Conservation (phyloP, 2,113 vertebrate genomes). For the Anser brachyrhynchus region DNA sequence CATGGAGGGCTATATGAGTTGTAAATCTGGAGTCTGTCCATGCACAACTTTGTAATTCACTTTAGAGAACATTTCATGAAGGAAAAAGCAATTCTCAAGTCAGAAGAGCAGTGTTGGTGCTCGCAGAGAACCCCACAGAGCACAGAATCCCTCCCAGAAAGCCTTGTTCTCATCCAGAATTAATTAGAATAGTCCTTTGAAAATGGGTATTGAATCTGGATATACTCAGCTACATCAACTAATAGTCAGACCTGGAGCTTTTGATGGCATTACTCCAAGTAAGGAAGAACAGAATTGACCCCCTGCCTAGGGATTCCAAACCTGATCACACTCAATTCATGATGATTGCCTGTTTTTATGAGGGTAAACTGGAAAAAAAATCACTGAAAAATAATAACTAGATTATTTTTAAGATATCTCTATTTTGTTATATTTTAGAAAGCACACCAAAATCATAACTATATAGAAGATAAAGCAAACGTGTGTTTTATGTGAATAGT, state of each 20-base stretch:
- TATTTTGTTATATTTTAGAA: neutral
- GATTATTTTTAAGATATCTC: neutral
- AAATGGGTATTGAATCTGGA: neutral
- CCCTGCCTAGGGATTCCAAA: neutral
- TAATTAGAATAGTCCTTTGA: neutral
- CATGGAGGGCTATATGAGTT: slow-evolving; percentile 16
- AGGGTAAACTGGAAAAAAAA: neutral
- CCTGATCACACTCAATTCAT: neutral
- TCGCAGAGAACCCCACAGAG: neutral
- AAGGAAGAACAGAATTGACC: neutral
- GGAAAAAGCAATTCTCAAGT: slow-evolving; percentile 31
- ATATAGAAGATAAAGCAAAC: neutral
- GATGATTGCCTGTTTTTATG: neutral
- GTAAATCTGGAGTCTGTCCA: slow-evolving; percentile 51
- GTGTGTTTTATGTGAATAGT: neutral
- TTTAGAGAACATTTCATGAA: slow-evolving; percentile 5
- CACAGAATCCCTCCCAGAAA: slow-evolving; percentile 16
- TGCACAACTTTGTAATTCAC: slow-evolving; percentile 35
- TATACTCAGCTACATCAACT: neutral
- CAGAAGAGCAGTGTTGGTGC: slow-evolving; percentile 1
- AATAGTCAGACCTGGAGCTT: neutral
- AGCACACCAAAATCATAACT: neutral
- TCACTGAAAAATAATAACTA: neutral
- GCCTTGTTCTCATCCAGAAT: neutral
- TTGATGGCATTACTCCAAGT: neutral